Evolutionary conservation across 2,888 invertebrate species (phyloP).

Genomic region (Tortrix viridana): DNA sequence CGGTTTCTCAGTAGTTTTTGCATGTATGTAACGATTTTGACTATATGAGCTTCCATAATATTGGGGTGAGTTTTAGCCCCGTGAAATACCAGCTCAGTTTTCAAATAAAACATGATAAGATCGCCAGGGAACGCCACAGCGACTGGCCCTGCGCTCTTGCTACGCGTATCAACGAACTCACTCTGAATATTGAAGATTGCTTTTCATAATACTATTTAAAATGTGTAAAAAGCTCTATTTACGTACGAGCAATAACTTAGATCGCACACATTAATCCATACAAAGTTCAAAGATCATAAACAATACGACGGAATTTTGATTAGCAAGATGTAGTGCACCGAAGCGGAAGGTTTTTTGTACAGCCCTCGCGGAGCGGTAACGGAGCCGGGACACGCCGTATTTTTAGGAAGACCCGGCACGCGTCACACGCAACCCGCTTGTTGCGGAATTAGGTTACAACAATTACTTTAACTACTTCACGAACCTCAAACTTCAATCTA

Average conservation of each 20-base stretch:
- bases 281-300: conserved; percentile 41
- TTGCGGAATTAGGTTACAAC: conserved; percentile 40
- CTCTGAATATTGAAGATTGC: too few species aligned
- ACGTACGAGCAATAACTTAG: neutral
- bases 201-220: too few species aligned
- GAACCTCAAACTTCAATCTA: conserved; percentile 35
- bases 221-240: too few species aligned
- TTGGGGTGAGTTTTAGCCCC: too few species aligned
- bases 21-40: too few species aligned
- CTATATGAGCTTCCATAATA: too few species aligned
- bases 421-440: conserved; percentile 51
- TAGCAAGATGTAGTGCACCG: conserved; percentile 5
- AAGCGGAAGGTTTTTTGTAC: conserved; percentile 15
- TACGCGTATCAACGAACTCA: too few species aligned
- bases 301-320: conserved; percentile 5
- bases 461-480: conserved; percentile 35
- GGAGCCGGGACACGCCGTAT: conserved; percentile 45
- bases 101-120: too few species aligned
- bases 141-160: too few species aligned
- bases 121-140: too few species aligned
- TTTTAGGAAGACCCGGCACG: conserved; percentile 40
- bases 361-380: conserved; percentile 42
- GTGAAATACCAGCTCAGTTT: too few species aligned
- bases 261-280: neutral
- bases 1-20: too few species aligned